Evolutionary conservation across 2,888 invertebrate genomes (phyloP), one percentile per base, ranked within the genome.

Genomic region (Loripinus fragilis): DNA sequence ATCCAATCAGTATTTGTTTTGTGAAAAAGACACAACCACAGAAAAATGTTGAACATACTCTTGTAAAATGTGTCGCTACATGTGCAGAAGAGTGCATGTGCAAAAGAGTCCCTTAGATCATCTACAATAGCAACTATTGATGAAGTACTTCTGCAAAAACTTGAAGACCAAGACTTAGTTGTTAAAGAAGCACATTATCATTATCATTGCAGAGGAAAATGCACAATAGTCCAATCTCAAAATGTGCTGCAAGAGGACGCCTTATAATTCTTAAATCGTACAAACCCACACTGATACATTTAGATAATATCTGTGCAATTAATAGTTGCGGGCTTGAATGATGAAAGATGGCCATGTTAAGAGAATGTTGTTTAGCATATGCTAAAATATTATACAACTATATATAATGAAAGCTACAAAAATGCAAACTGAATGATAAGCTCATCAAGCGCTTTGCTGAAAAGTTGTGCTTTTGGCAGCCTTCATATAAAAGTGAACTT

Each of bases 111-210:
- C 2, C 78, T 78, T 7, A 78, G 67, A 41, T 3, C 1, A 23
- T 71, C 78, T 28, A 76, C 68, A 12, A 48, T 7, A 30, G 23
- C 38, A 1, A 74, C 76, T 7, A 7, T n/a, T 68, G 78, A n/a
- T 67, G 23, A 52, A 30, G 2, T 20, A 7, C n/a, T 81, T 17
- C 28, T 68, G 1, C 38, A 70, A 52, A 70, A 81, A 65, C 55
- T 78, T 30, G 10, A n/a, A 35, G 25, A 65, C n/a, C 65, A 72
- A 30, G 73, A 81, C 30, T 35, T 72, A 41, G 70, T 68, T 12
- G 80, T 74, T 42, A 33, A 65, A n/a, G 80, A 81, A 23, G 77
- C 71, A n/a, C 41, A 30, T 17, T 77, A 80, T 65, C 75, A 81
- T 50, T 41, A 69, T 35, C 3, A 17, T 1, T 81, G 77, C 50